A percentile compares a stretch with the other conserved stretches of the same genome.
Evolutionary conservation across 30 jellyfish, hydroid and myxozoan genomes (phyloP).

Genomic region (Aurelia sp.): DNA sequence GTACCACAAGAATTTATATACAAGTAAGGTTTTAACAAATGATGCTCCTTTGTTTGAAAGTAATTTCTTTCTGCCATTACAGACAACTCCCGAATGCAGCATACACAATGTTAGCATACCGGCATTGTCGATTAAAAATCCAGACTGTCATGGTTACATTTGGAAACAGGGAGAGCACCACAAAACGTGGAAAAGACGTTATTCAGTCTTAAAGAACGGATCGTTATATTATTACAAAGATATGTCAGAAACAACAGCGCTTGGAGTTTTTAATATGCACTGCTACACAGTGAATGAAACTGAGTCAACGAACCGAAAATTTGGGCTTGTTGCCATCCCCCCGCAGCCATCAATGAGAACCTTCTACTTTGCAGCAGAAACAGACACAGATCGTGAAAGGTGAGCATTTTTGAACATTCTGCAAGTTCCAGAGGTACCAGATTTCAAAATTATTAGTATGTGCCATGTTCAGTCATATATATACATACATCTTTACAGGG

Average conservation of each 20-base stretch:
- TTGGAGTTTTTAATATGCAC: constrained; percentile 90
- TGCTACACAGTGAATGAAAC: constrained; percentile 64
- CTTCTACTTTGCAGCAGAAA: constrained; percentile 81
- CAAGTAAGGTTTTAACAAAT: neutral
- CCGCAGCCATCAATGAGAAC: constrained; percentile 86
- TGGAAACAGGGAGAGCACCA: constrained; percentile 94
- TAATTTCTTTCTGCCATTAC: neutral
- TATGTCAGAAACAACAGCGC: constrained; percentile 90
- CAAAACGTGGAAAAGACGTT: constrained; percentile 91
- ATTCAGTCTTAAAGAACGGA: constrained; percentile 91
- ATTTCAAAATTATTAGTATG: too few relatives aligned
- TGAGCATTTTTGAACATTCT: neutral
- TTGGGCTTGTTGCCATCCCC: constrained; percentile 82
- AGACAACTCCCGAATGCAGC: constrained; percentile 87
- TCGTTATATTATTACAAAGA: constrained; percentile 90
- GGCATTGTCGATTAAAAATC: constrained; percentile 91
- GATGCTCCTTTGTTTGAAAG: neutral
- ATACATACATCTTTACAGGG: too few relatives aligned
- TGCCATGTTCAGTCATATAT: too few relatives aligned
- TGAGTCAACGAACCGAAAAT: constrained; percentile 43
- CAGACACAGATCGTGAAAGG: constrained; percentile 87
- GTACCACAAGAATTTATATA: neutral
- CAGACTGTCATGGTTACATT: constrained; percentile 96
- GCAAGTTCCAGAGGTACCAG: too few relatives aligned
- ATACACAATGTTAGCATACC: constrained; percentile 95